Conservation (phyloP, 2,888 invertebrate genomes). For the Lepidocyrtinus sp. region DNA sequence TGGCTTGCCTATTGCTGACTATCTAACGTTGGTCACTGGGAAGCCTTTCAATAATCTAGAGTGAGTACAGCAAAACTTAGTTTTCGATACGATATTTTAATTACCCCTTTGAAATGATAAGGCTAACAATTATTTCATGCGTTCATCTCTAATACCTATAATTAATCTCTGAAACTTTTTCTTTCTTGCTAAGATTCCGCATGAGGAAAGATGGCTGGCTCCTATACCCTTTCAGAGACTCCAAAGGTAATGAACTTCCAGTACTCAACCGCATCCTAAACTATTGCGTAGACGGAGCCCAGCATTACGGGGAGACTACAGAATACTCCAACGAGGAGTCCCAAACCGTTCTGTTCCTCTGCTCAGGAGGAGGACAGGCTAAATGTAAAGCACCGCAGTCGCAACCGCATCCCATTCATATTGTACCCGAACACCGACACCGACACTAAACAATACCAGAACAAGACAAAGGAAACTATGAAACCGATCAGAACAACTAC, state of each 20-base stretch:
- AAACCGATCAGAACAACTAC: constrained; percentile 16
- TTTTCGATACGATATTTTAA: neutral
- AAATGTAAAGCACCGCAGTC: too few relatives aligned
- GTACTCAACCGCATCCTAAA: constrained; percentile 44
- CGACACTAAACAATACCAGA: neutral
- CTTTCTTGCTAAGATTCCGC: constrained; percentile 53
- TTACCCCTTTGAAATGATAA: neutral
- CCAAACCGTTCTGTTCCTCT: constrained; percentile 57
- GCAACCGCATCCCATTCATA: constrained; percentile 19
- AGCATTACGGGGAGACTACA: constrained; percentile 49
- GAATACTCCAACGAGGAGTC: constrained; percentile 42
- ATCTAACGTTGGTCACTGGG: constrained; percentile 38
- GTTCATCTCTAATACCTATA: neutral
- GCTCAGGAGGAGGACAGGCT: constrained; percentile 57
- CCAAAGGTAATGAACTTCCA: constrained; percentile 42
- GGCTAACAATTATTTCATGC: neutral
- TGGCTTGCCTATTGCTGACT: constrained; percentile 45
- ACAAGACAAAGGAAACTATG: too few relatives aligned
- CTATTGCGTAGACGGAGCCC: constrained; percentile 60
- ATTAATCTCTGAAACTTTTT: too few relatives aligned
- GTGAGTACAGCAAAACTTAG: constrained; percentile 36
- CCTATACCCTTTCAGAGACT: constrained; percentile 46
- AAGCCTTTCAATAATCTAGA: constrained; percentile 57
- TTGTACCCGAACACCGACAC: constrained; percentile 10
- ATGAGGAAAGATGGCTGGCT: constrained; percentile 59